Percentiles rank a stretch among this genome's conserved stretches.
These are phyloP conservation scores for Drosophila ezoana DNA, from an alignment of 2,888 invertebrate species.

Conservation along the genomic window DNA sequence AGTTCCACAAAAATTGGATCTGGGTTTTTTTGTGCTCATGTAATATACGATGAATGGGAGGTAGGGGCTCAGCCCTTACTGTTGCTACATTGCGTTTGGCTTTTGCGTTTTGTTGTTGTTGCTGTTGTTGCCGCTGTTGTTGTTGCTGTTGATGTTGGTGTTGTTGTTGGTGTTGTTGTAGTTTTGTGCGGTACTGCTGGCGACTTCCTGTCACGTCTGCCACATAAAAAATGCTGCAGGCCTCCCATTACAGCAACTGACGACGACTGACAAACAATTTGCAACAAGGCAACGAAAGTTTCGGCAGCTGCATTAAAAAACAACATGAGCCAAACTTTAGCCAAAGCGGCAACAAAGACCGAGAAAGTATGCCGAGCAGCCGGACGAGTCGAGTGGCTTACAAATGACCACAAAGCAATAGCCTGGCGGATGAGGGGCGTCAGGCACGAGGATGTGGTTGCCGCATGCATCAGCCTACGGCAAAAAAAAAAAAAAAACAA, in stretches of 20 bases:
- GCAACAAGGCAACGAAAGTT: slow-evolving; percentile 46
- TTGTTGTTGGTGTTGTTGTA: slow-evolving; percentile 4
- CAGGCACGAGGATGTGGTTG: background rate
- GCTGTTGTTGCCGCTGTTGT: too few species aligned
- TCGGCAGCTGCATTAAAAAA: slow-evolving; percentile 40
- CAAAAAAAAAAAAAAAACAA: background rate
- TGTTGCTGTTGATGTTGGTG: slow-evolving; percentile 1
- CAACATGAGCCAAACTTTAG: slow-evolving; percentile 23
- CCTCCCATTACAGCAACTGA: slow-evolving; percentile 28
- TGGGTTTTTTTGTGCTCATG: background rate
- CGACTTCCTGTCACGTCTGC: slow-evolving; percentile 54
- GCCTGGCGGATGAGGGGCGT: background rate
- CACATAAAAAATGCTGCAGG: slow-evolving; percentile 41
- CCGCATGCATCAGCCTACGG: slow-evolving; percentile 12
- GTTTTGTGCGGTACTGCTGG: slow-evolving; percentile 22
- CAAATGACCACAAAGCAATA: slow-evolving; percentile 19
- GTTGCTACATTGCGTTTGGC: slow-evolving; percentile 16
- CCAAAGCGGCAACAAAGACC: slow-evolving; percentile 19
- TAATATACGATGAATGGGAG: slow-evolving; percentile 4
- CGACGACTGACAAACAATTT: slow-evolving; percentile 47
- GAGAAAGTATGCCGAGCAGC: slow-evolving; percentile 33
- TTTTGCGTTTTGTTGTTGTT: background rate
- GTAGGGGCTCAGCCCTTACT: background rate
- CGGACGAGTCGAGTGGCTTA: slow-evolving; percentile 18
- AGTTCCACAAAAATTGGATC: background rate